phyloP scores from a whole-genome alignment of 1,140 invertebrate species.

The Meteorus sp. region DNA sequence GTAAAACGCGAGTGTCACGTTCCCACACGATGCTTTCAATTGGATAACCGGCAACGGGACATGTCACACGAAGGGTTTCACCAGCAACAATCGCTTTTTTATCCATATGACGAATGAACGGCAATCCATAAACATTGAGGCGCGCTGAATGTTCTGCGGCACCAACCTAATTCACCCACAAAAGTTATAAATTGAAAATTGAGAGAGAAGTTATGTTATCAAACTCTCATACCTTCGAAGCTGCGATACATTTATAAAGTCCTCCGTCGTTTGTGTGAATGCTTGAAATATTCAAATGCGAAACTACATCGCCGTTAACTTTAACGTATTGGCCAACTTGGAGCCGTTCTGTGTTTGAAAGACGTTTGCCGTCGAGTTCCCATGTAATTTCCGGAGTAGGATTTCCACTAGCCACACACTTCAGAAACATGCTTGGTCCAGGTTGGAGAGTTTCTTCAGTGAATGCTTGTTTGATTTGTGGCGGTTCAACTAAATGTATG shows the following conservation, averaged over 20 bases:
- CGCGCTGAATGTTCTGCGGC: slow-evolving; percentile 82
- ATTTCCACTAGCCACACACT: slow-evolving; percentile 83
- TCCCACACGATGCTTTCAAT: slow-evolving; percentile 94
- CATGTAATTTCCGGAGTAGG: slow-evolving; percentile 93
- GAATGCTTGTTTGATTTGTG: slow-evolving; percentile 84
- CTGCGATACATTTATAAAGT: slow-evolving; percentile 87
- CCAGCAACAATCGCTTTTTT: slow-evolving; percentile 94
- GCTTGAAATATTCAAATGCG: slow-evolving; percentile 89
- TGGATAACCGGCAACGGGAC: slow-evolving; percentile 92
- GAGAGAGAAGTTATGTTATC: neutral
- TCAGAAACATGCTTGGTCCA: slow-evolving; percentile 80
- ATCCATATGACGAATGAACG: slow-evolving; percentile 88
- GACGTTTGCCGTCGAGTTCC: slow-evolving; percentile 86
- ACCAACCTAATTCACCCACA: slow-evolving; percentile 66
- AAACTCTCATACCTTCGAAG: slow-evolving; percentile 70
- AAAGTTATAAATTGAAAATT: neutral
- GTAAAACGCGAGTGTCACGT: slow-evolving; percentile 77
- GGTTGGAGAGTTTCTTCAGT: slow-evolving; percentile 85
- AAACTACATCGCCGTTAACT: slow-evolving; percentile 88
- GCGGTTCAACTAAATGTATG: slow-evolving; percentile 73
- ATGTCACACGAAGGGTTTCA: slow-evolving; percentile 84
- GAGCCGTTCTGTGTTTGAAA: slow-evolving; percentile 77
- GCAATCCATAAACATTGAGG: slow-evolving; percentile 90
- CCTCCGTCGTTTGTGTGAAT: slow-evolving; percentile 93
- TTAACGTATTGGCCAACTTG: slow-evolving; percentile 88